Base-by-base conservation (phyloP, 2,888 invertebrate species). In the Macaria notata region DNA sequence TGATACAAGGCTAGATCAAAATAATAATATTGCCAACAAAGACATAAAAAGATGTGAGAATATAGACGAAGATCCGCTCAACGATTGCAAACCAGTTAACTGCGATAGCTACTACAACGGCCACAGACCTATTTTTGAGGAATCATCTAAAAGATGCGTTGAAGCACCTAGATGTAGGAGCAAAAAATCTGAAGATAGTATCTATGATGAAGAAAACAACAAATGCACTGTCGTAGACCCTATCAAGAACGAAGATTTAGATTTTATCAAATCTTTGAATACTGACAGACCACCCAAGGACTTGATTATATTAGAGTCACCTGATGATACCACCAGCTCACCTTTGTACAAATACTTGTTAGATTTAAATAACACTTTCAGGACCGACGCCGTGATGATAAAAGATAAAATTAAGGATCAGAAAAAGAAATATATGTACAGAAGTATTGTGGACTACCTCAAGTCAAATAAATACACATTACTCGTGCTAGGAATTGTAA, bases 101-200 rank as follows among this genome's bases (percentile, higher is more conserved):
- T 90, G 89, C 70, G 88, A 86, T 8, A 62, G 64, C 3, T 72
- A 75, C 75, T 88, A 89, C 61, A 89, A 89, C 55, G 84, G 81
- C 0, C 73, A 69, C 49, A 84, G 70, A 48, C 68, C 83, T 0
- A 72, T 74, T 70, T 86, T 68, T 49, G 74, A 73, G 66, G 68
- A 56, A 29, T 68, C 67, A 19, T 56, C 65, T 3, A 81, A 77
- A 58, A 71, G 77, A 53, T 90, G 90, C 42, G 54, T 70, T 0
- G 56, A 68, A 36, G 60, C 70, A 36, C 83, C 86, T 0, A 33
- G 49, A 3, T 88, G 87, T 62, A 61, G 72, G 4, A 55, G 59
- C 30, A 78, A 79, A 36, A 43, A 71, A 8, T 58, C 54, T 31
- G 39, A 48, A 19, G 70, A 72, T 3, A 68, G 64, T 31, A 53